phyloP scores from a whole-genome alignment of 2,797 vertebrate species.

The Smutsia temminckii region DNA sequence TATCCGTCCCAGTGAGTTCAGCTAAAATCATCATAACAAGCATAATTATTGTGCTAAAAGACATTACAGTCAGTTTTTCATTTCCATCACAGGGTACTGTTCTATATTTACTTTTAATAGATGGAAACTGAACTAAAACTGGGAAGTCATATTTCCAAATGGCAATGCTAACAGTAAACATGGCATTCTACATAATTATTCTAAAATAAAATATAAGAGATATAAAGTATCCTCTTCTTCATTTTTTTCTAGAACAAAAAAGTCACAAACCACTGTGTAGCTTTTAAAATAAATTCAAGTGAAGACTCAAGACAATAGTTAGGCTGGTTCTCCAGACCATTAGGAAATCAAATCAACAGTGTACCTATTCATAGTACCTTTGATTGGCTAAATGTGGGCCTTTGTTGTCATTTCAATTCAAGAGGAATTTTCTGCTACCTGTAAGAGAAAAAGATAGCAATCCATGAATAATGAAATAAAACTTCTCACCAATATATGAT shows the following conservation, averaged over 20 bases:
- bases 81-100: slow-evolving; percentile 43
- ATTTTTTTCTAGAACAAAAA: background rate
- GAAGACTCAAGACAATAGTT: background rate
- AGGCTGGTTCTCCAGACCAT: background rate
- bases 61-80: slow-evolving; percentile 48
- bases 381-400: background rate
- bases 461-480: background rate
- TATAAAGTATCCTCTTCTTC: background rate
- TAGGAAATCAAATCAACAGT: background rate
- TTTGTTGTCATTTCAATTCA: background rate
- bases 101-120: slow-evolving; percentile 48
- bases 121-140: slow-evolving; percentile 56
- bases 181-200: slow-evolving; percentile 41
- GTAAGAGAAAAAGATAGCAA: background rate
- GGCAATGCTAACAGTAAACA: slow-evolving; percentile 30
- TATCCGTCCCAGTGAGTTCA: slow-evolving; percentile 49
- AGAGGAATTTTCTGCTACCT: background rate
- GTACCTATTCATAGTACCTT: background rate
- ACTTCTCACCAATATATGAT: background rate
- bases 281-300: slow-evolving; percentile 37
- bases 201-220: background rate
- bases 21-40: slow-evolving; percentile 63
- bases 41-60: slow-evolving; percentile 4
- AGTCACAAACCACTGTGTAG: background rate
- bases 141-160: slow-evolving; percentile 28